Base-by-base conservation (phyloP, 2,797 vertebrate species). In the Acrossocheilus wenchowensis region DNA sequence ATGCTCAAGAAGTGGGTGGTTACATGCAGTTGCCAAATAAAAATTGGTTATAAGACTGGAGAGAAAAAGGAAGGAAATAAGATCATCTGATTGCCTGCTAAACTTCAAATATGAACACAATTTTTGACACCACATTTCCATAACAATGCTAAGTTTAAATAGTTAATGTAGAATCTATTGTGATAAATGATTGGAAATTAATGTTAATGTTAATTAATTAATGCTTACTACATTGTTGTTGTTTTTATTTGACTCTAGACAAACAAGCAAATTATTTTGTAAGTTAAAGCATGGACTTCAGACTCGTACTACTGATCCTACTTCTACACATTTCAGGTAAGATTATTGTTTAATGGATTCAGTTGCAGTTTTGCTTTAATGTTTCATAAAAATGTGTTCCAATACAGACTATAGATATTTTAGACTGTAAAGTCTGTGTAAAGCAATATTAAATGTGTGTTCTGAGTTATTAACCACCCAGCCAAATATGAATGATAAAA, bases 321-420 rank as follows among this genome's bases (percentile, higher is more conserved):
- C 68, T 87, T 72, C 9, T 81, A 64, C 19, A 66, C 19, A 11
- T 73, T 68, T 19, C 39, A 26, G 82, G 86, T 87, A 81, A 54
- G 77, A 74, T 30, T 54, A 66, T 45, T 72, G 23, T 69, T n/a
- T n/a, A 26, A 36, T 75, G 14, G 21, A 15, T 48, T 43, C 1
- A 15, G 45, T 12, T 34, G 26, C 26, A 34, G 19, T 48, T 54
- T 54, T 54, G 10, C 48, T 34, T 30, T 12, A 45, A 8, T 15
- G 10, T 66, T 15, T 30, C 19, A 3, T 48, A 10, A 60, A 34
- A 80, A 66, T 66, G 2, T 48, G 11, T 50, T 39, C 1, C 4
- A 39, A 81, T 2, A 81, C 57, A 66, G 1, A 48, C 71, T 15
- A 66, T 1, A 64, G 2, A 5, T 3, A 57, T 17, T 69, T 34